Evolutionary conservation across 2,888 invertebrate species (phyloP), one percentile per base, ranked within the genome.

Genomic region (Hoplodrina blanda): DNA sequence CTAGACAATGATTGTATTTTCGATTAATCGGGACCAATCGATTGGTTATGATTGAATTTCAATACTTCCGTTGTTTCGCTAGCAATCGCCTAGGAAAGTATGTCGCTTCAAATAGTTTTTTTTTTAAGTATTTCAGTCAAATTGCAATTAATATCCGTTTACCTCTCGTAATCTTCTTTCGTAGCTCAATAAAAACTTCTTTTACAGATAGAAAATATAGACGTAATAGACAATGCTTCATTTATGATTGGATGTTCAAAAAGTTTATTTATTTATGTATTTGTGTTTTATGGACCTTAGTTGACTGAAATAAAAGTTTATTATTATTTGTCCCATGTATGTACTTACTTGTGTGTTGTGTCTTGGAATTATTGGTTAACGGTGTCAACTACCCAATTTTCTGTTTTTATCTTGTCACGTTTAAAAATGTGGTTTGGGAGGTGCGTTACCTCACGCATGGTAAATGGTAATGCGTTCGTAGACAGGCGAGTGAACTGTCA

Each of bases 21-120:
- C 79, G 81, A 78, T 76, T 78, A 81, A 74, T 64, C 70, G 76
- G 62, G 65, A 59, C 74, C 71, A 85, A 87, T 88, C 84, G 80
- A 87, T 85, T 85, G 69, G 82, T 73, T 79, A 63, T 81, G 84
- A 82, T 79, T 83, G 84, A 81, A 82, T 83, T 84, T 71, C 67
- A 73, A 50, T 73, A 78, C 73, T 76, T 71, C 75, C 77, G 76
- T 64, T 73, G 79, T 71, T 61, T 71, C 61, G 57, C 66, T 83
- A 81, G 81, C 81, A 84, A 81, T 81, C 67, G 75, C n/a, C 67
- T 62, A 65, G 49, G 83, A 84, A 84, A 84, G 84, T 80, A 75
- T 79, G 77, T 83, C 84, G 64, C 56, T 53, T 60, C 55, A 55
- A 69, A 75, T 63, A 53, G 37, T 33, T 5, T 37, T 37, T 55